These are phyloP conservation scores for Athrips mouffetella DNA, from an alignment of 2,888 invertebrate genomes.

Conservation along the genomic window DNA sequence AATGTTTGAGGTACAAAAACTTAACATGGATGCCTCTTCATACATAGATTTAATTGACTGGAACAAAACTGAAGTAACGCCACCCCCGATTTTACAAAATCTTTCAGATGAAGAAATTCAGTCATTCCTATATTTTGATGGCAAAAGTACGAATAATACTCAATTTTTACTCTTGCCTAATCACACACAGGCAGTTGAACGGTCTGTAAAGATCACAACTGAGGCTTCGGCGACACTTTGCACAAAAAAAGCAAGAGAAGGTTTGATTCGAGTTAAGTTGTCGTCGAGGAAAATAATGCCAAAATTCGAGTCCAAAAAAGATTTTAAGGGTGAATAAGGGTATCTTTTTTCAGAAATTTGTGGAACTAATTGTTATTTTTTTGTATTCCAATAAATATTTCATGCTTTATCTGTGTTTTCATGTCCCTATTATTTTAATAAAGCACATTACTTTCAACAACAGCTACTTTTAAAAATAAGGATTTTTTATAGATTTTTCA, in stretches of 20 bases:
- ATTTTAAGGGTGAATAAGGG: slow-evolving; percentile 6
- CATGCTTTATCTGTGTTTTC: no score
- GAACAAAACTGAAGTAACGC: not conserved
- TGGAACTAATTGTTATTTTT: no score
- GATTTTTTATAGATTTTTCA: no score
- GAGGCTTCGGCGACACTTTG: slow-evolving; percentile 3
- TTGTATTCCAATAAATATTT: no score
- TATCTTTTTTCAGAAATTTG: no score
- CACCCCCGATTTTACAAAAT: not conserved
- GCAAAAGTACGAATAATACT: not conserved
- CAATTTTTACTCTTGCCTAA: not conserved
- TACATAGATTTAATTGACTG: not conserved
- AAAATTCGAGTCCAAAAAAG: slow-evolving; percentile 10
- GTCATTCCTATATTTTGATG: not conserved
- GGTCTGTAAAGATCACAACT: slow-evolving; percentile 5
- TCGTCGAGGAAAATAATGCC: slow-evolving; percentile 7
- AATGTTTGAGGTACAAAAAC: slow-evolving; percentile 5
- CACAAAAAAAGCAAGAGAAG: no score
- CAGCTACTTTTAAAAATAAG: no score
- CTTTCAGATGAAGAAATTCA: not conserved
- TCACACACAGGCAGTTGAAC: slow-evolving; percentile 3
- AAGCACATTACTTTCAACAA: no score
- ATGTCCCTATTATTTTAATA: no score
- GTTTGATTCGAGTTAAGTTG: slow-evolving; percentile 11
- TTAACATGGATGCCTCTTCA: not conserved